Evolutionary conservation across 2,113 vertebrate species (phyloP), one percentile per base, ranked within the genome.

Genomic region (Colinus virginianus): DNA sequence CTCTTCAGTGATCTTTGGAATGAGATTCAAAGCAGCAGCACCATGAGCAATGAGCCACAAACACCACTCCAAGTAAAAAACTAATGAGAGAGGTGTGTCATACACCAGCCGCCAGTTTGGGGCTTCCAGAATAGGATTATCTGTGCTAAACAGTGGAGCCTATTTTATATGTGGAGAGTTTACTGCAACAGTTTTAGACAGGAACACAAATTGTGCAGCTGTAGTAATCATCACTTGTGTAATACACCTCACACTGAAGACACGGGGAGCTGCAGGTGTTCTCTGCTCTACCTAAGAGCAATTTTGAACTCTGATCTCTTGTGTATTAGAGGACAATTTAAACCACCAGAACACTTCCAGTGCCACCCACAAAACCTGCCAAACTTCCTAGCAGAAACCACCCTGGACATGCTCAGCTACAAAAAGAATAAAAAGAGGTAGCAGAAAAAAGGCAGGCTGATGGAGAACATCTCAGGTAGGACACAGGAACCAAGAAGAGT

Each of bases 21-120:
- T 10, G 43, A 78, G 36, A 61, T 30, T 84, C 55, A 96, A 91
- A 90, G 87, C 70, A 92, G 74, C 15, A 69, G 21, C 36, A 62
- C 4, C 1, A 48, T 36, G 43, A 92, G 78, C n/a, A 66, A 36
- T 8, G n/a, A 87, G 66, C 63, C 58, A 79, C 59, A 79, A 94
- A 88, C 49, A 72, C 53, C 53, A 21, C 20, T 25, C n/a, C 23
- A 53, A 84, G 43, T 12, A 72, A 45, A 81, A 71, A 28, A 26
- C 40, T 80, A 78, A 43, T 0, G 1, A 67, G 46, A 78, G 56
- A 81, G n/a, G 25, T 32, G 42, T 75, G 48, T 49, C 75, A 78
- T 71, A 92, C 59, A 20, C 53, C 70, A 78, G 7, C 2, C 4
- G 48, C 11, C 1, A 2, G 56, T 26, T 71, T 61, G 51, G 58